Percentiles rank a stretch among this genome's conserved stretches.
phyloP scores from a whole-genome alignment of 2,888 invertebrate species.

The Nymphalis polychloros region DNA sequence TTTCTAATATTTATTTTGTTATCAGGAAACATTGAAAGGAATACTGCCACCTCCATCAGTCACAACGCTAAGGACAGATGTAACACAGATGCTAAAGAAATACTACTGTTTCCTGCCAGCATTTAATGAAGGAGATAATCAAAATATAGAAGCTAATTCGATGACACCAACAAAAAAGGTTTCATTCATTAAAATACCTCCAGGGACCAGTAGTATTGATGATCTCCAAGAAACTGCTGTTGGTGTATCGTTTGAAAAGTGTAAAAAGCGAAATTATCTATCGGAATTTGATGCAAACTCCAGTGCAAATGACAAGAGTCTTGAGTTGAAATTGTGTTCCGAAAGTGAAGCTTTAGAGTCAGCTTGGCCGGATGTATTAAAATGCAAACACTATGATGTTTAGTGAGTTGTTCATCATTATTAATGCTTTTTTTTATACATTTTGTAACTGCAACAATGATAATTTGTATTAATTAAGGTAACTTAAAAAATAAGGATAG shows the following conservation, averaged over 20 bases:
- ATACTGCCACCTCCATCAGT: conserved; percentile 89
- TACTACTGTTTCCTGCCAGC: conserved; percentile 79
- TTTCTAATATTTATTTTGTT: conserved; percentile 5
- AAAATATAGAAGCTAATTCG: conserved; percentile 54
- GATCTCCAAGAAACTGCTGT: conserved; percentile 38
- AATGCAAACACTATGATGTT: conserved; percentile 86
- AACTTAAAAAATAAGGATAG: too few relatives aligned
- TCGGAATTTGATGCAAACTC: conserved; percentile 54
- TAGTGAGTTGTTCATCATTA: conserved; percentile 81
- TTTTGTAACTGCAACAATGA: too few relatives aligned
- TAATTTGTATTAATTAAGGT: too few relatives aligned
- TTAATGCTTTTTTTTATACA: background rate
- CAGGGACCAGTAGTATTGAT: conserved; percentile 32
- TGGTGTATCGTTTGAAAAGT: conserved; percentile 22
- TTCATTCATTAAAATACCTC: conserved; percentile 68
- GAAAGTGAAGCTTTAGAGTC: conserved; percentile 64
- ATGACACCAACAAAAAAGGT: conserved; percentile 70
- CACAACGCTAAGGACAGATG: conserved; percentile 85
- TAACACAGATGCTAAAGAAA: conserved; percentile 83
- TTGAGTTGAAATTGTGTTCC: conserved; percentile 61
- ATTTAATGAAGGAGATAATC: conserved; percentile 67
- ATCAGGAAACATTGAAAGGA: conserved; percentile 84
- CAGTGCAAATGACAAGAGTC: conserved; percentile 58
- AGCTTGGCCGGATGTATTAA: conserved; percentile 83
- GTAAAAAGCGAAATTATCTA: conserved; percentile 25